Base-by-base conservation (phyloP, 2,888 invertebrate species). In the Trimorus sp. region DNA sequence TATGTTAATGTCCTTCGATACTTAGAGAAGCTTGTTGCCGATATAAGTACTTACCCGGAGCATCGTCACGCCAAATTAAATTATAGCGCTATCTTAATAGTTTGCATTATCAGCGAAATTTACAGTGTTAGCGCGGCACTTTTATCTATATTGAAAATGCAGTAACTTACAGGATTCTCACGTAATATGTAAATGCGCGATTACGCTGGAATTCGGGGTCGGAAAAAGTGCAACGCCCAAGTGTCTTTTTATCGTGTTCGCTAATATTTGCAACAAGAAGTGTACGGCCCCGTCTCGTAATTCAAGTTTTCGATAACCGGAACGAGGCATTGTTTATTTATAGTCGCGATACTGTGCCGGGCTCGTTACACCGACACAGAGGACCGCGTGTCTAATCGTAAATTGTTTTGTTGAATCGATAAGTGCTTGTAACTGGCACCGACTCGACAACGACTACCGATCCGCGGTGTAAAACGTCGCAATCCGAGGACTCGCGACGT, bases 1-100 rank as follows among this genome's bases (percentile, higher is more conserved):
- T 85, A 83, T 79, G 80, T 84, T 83, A 84, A 84, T 84, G 83
- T 69, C 68, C 48, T 62, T 75, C 83, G 81, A 84, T 85, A 85
- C 76, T 84, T 83, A 66, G 74, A 70, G 82, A 83, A 83, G 81
- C 76, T 84, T 81, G 83, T 82, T 73, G 81, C 80, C 79, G 83
- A 83, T 80, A 83, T 78, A 78, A 78, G 63, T 80, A 75, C 74
- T 74, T 68, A 78, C 66, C 59, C 65, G 63, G 45, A 83, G 80
- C 80, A 74, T 83, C 77, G 71, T 83, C 83, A 79, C 75, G 80
- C 77, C 70, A 83, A 80, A 80, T 83, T 83, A 80, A 80, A 83
- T 80, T 83, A 80, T 59, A 78, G 74, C 63, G 68, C 73, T 79
- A 79, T 77, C 83, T 83, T 83, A 83, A 83, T 79, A 83, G 79